Evolutionary conservation across 1,140 invertebrate species (phyloP), one percentile per base, ranked within the genome.

Genomic region (Drosophila auraria): DNA sequence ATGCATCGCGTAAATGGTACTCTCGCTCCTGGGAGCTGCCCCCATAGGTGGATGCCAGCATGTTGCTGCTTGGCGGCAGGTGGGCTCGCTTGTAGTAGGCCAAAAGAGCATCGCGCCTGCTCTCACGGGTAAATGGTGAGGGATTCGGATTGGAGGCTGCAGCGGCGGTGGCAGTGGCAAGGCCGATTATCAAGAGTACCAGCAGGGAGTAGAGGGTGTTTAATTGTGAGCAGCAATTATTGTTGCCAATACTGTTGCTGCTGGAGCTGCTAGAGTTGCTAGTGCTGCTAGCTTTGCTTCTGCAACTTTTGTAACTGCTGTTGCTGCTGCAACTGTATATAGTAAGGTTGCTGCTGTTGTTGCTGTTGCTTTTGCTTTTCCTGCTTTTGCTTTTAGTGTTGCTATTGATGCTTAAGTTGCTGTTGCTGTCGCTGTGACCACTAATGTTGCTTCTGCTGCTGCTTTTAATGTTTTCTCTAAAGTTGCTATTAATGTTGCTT

Each of bases 21-120:
- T 84, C 54, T 30, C 64, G 64, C 80, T 75, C 57, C 68, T 66
- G 57, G 45, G 62, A 33, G 38, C 36, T 38, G 53, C 42, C 25
- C 7, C 57, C 57, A 27, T 62, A 63, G 64, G 20, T 49, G 64
- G 42, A 20, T 14, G 25, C 23, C 20, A 54, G 15, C 4, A 20
- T 20, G 20, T 4, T 12, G 49, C 50, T 25, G 38, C 40, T 83
- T 25, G 78, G 68, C 12, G 71, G 83, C 54, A 86, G 57, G 64
- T 92, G 91, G n/a, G 83, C 91, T 7, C 83, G 76, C 23, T 87
- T 92, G 59, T 92, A 92, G 57, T 78, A 92, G 50, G 81, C 79
- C 61, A 92, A 74, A 50, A 92, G 70, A 57, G 86, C 86, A 49
- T 90, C 82, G 17, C 86, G 82, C n/a, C 75, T 60, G 64, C 62